These are phyloP conservation scores for Phyllotis vaccarum DNA, from an alignment of 2,797 vertebrate species.

Conservation along the genomic window DNA sequence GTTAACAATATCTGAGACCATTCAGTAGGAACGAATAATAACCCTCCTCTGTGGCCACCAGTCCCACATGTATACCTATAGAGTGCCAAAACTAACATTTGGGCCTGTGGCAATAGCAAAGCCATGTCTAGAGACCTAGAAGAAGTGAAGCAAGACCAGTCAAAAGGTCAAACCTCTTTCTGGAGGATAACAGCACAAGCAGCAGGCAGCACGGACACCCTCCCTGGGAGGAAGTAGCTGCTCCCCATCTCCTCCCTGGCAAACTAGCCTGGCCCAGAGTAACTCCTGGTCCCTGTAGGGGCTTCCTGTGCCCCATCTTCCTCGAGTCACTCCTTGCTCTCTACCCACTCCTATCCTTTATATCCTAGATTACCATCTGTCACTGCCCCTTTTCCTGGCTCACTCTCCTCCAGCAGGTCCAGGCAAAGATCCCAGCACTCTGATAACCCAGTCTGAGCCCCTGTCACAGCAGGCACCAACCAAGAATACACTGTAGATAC, in stretches of 20 bases:
- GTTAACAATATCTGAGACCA: neutral
- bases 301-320: neutral
- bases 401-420: neutral
- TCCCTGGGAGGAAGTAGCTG: neutral
- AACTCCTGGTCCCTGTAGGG: neutral
- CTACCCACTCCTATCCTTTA: neutral
- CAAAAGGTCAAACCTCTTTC: neutral
- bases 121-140: neutral
- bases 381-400: neutral
- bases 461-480: neutral
- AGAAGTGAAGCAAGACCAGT: neutral
- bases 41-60: neutral
- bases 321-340: neutral
- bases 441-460: neutral
- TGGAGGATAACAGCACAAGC: neutral
- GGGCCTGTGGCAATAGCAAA: neutral
- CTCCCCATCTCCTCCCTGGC: fast-evolving
- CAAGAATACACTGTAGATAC: neutral
- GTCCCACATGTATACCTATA: fast-evolving
- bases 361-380: neutral
- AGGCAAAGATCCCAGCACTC: neutral
- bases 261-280: neutral
- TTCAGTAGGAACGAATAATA: neutral
- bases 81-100: neutral
- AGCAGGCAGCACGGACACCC: fast-evolving